phyloP scores from a whole-genome alignment of 2,113 vertebrate genomes.

The Panthera leo region DNA sequence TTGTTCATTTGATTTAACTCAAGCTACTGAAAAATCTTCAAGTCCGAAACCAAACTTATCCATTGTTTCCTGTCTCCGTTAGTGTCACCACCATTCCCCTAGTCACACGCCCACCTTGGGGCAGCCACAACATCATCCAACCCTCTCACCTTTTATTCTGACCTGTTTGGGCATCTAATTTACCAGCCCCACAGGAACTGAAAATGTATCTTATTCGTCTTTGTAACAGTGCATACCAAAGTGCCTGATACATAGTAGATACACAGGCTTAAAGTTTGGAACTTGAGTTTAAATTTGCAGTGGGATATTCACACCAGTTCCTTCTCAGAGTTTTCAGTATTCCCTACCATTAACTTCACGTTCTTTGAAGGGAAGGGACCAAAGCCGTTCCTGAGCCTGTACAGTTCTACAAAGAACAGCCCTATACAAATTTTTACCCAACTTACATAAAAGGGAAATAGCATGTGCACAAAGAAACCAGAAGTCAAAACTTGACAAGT shows the following conservation, averaged over 20 bases:
- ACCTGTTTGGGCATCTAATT: slow-evolving; percentile 36
- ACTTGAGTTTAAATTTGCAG: not conserved
- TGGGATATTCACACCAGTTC: not conserved
- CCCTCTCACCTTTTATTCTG: slow-evolving; percentile 17
- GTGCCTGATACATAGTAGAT: not conserved
- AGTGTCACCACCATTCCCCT: not conserved
- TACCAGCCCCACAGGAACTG: not conserved
- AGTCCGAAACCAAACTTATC: slow-evolving; percentile 3
- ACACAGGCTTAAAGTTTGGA: not conserved
- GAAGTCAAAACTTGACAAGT: slow-evolving; percentile 45
- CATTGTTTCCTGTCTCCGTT: slow-evolving; percentile 33
- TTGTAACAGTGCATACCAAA: not conserved
- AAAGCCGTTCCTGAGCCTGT: slow-evolving; percentile 36
- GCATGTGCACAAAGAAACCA: slow-evolving; percentile 49
- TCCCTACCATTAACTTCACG: not conserved
- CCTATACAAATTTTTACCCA: slow-evolving; percentile 22
- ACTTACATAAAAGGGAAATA: slow-evolving; percentile 22
- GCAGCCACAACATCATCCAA: not conserved
- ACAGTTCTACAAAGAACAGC: not conserved
- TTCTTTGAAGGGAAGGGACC: slow-evolving; percentile 18
- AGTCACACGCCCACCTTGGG: not conserved
- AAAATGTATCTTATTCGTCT: not conserved
- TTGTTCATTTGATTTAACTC: not conserved
- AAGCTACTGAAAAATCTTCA: slow-evolving; percentile 37
- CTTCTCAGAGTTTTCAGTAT: not conserved